These are phyloP conservation scores for Schizothorax lantsangensis DNA, from an alignment of 2,797 vertebrate species.

Conservation along the genomic window DNA sequence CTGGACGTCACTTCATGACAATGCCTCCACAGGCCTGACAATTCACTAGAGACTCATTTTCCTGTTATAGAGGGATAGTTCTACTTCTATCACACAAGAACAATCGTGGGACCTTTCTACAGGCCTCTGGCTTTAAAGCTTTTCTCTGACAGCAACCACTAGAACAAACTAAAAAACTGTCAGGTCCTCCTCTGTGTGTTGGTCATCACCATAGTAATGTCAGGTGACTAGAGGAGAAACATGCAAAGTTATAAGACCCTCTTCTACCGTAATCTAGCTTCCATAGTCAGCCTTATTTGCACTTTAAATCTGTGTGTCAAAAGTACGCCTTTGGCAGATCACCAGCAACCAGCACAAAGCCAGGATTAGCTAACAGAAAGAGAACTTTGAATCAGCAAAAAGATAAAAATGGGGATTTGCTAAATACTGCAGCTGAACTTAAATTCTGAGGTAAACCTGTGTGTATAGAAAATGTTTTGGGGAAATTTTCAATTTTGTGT, in stretches of 20 bases:
- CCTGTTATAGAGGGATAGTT: constrained; percentile 54
- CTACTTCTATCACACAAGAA: constrained; percentile 57
- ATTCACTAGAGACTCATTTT: constrained; percentile 50
- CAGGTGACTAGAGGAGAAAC: constrained; percentile 42
- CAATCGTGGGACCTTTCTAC: constrained; percentile 79
- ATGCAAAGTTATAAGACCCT: constrained; percentile 16
- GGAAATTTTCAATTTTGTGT: background rate
- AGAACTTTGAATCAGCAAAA: constrained; percentile 25
- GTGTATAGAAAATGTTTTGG: background rate
- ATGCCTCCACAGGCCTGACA: constrained; percentile 48
- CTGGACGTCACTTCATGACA: constrained; percentile 54
- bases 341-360: constrained; percentile 20
- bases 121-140: constrained; percentile 74
- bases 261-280: constrained; percentile 34
- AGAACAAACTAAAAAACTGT: constrained; percentile 55
- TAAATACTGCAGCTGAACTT: background rate
- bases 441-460: background rate
- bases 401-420: background rate
- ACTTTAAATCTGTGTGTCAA: constrained; percentile 8
- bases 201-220: constrained; percentile 40
- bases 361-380: constrained; percentile 25
- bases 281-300: constrained; percentile 1
- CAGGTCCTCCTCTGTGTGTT: constrained; percentile 48
- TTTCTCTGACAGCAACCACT: constrained; percentile 56
- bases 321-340: constrained; percentile 7